Base-by-base conservation (phyloP, 2,888 invertebrate genomes). In the Nephrotoma guestfalica region DNA sequence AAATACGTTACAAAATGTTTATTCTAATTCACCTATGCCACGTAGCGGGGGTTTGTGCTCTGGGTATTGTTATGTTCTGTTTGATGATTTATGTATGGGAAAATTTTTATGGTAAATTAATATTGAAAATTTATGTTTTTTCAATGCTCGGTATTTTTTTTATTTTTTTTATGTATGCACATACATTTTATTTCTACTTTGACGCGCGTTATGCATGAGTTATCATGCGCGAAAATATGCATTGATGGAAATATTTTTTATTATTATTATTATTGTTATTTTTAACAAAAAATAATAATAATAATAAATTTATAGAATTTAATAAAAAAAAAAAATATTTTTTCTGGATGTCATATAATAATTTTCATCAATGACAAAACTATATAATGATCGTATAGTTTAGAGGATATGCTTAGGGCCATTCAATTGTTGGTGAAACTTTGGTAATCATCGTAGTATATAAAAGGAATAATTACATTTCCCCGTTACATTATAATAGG, bases 141-240 rank as follows among this genome's bases (percentile, higher is more conserved):
- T 71, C 71, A 71, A 71, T 71, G 71, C 71, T 71, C 30, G 30
- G 71, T 71, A 30, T 71, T 51, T 51, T 15, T 15, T 51, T 51
- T 71, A 30, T 71, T 51, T 51, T 15, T 15, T 51, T 51, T 51
- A 1, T 51, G 5, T 15, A 51, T 30, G 30, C 30, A 30, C 30
- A 30, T 30, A 57, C n/a, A 71, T 71, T 18, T 71, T 71, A 71
- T 30, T 71, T 71, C 71, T 71, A 71, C 30, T 71, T 71, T 71
- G 71, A 71, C 71, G 71, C 71, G 71, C 71, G 86, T 86, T 87
- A 83, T 86, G 86, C 87, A 86, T 84, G 87, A 86, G 86, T 86
- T 87, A 83, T 86, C 86, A 87, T 86, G 87, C 86, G 87, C 84
- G 84, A 84, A 84, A 84, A 84, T 41, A 84, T 84, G 42, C 84